Evolutionary conservation across 2,113 vertebrate species (phyloP), one percentile per base, ranked within the genome.

Genomic region (Centropus bengalensis): DNA sequence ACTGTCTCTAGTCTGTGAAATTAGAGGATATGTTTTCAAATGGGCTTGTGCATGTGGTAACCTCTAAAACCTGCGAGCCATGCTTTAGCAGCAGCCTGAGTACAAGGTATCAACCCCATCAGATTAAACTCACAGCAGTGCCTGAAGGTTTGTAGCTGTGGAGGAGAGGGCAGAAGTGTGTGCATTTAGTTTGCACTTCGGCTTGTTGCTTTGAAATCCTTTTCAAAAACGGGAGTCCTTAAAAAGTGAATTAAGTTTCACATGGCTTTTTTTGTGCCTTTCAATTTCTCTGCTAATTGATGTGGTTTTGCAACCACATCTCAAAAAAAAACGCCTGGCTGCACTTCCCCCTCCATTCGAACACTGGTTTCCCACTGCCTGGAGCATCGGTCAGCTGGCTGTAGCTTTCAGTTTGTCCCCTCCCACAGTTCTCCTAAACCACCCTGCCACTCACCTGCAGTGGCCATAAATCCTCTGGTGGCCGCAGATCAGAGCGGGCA

Each of bases 241-340:
- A 69, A 70, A 67, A 93, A 74, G 52, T 12, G 54, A 88, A 82
- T 90, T 68, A 70, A 84, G 67, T 90, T 88, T 63, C 71, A 27
- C 62, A 3, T 5, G 4, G n/a, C 6, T 32, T 59, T 9, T 24
- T 27, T 11, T 23, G 21, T 22, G 67, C 49, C 54, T 69, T 74
- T 66, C 71, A 24, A 10, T 92, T 75, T 88, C 79, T 52, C 67
- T 9, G 76, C 21, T 68, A 30, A 85, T 77, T 80, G 89, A 56
- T 80, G 91, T 83, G 86, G 59, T 36, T 93, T 93, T 77, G 63
- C 58, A 82, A n/a, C 38, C 66, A 0, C 47, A 17, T 58, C 69
- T 38, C 58, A 64, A 76, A 40, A 30, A 68, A 40, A 55, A 32
- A 56, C 14, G 2, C 6, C 9, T 1, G n/a, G 80, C 44, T 45